phyloP scores from a whole-genome alignment of 1,140 invertebrate genomes.

The Drosophila orosa region DNA sequence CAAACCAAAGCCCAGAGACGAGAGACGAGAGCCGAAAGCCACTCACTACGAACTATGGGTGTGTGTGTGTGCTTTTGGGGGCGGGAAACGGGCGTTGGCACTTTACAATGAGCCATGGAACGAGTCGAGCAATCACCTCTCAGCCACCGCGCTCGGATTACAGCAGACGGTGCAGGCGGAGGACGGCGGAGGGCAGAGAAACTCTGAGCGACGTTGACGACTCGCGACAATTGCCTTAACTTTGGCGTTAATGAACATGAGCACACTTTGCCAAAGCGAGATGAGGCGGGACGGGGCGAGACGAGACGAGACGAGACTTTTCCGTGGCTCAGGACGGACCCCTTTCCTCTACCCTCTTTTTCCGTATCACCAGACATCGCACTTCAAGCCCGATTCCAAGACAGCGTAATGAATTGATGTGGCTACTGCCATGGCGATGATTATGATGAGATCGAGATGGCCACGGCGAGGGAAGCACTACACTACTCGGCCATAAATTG shows the following conservation, averaged over 20 bases:
- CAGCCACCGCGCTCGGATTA: slow-evolving; percentile 59
- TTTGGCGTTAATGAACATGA: slow-evolving; percentile 83
- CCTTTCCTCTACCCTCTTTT: not conserved
- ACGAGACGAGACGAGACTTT: slow-evolving; percentile 38
- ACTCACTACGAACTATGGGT: slow-evolving; percentile 24
- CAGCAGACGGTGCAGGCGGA: slow-evolving; percentile 34
- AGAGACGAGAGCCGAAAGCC: slow-evolving; percentile 20
- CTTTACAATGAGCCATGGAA: slow-evolving; percentile 73
- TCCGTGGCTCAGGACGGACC: slow-evolving; percentile 29
- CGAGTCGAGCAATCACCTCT: slow-evolving; percentile 59
- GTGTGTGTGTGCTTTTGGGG: slow-evolving; percentile 10
- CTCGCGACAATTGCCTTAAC: slow-evolving; percentile 78
- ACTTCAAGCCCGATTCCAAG: slow-evolving; percentile 32
- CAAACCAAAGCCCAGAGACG: slow-evolving; percentile 13
- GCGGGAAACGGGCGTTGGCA: slow-evolving; percentile 23
- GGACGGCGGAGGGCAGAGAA: slow-evolving; percentile 18
- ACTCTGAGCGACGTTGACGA: slow-evolving; percentile 48
- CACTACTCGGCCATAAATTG: slow-evolving; percentile 28
- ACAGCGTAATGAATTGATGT: slow-evolving; percentile 72
- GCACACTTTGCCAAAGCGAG: slow-evolving; percentile 70
- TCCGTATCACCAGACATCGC: slow-evolving; percentile 12
- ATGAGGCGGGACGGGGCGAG: slow-evolving; percentile 48
- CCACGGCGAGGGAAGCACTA: not conserved
- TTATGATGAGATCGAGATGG: slow-evolving; percentile 40
- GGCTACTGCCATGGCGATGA: slow-evolving; percentile 44